Base-by-base conservation (phyloP, 2,888 invertebrate genomes). In the Oscheius sp. region DNA sequence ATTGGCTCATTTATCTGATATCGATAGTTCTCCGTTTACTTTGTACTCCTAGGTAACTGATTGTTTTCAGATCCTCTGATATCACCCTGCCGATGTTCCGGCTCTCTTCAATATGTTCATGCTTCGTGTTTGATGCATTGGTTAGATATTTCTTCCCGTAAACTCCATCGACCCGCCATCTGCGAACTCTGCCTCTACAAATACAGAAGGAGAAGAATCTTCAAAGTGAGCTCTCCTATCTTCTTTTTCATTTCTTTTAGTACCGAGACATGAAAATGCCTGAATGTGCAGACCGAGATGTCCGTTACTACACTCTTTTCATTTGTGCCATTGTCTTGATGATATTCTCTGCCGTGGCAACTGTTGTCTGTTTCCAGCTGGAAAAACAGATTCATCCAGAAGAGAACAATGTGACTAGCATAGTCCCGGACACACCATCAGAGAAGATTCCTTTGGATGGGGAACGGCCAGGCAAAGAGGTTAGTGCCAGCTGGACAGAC, bases 131-230 rank as follows among this genome's bases (percentile, higher is more conserved):
- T 89, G 36, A 86, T 88, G 89, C 88, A 87, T 85, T 89, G 89
- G 89, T 85, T 89, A 67, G 88, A 89, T 79, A 87, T 89, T 56
- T 87, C 87, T 44, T 86, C 86, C 32, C 86, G 87, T 64, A 87
- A 87, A 73, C 86, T 87, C 57, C 87, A 87, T 68, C 88, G 87
- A 66, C 87, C 88, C 5, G 88, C 89, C 3, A 84, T 86, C 50
- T 89, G 89, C 86, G 89, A 89, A 81, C 86, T 89, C n/a, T 89
- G 89, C 78, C 87, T 88, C 63, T 89, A 88, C 80, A 87, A 87
- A 74, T 89, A 88, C 81, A 86, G 87, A 62, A 86, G 89, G 79
- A 88, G 88, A 80, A 88, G 89, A 75, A 86, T 87, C 74, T 88
- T 89, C 76, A 88, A 88, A 86, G 89, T 89, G 33, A 4, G 0